These are phyloP conservation scores for Pogonocherus hispidulus DNA, from an alignment of 2,888 invertebrate genomes.

Conservation along the genomic window DNA sequence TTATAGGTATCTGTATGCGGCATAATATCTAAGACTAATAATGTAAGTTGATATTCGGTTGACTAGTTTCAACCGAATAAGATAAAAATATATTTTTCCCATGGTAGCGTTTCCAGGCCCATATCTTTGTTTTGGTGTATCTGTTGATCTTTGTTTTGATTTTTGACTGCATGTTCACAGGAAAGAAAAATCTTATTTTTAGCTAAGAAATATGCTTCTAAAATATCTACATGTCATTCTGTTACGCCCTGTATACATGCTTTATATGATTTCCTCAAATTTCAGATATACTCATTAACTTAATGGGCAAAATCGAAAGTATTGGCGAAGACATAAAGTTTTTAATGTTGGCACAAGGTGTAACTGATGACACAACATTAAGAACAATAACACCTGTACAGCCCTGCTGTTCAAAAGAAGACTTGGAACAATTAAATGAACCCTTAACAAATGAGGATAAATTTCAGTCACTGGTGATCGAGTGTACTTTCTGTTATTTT, in stretches of 20 bases:
- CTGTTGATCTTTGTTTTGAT: not conserved
- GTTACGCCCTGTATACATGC: not conserved
- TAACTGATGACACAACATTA: not conserved
- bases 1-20: not conserved
- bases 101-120: not conserved
- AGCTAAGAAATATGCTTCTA: not conserved
- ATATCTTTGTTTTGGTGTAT: not conserved
- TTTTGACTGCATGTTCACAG: not conserved
- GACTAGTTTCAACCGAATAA: not conserved
- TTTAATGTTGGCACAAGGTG: not conserved
- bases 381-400: not conserved
- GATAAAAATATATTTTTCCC: not conserved
- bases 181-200: not conserved
- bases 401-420: not conserved
- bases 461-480: not conserved
- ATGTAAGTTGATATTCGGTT: too few relatives aligned
- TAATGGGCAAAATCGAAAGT: not conserved
- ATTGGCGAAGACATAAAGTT: not conserved
- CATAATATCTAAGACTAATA: not conserved
- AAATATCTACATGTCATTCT: not conserved
- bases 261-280: not conserved
- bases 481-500: not conserved
- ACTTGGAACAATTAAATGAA: not conserved
- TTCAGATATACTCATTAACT: not conserved
- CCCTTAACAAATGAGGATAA: not conserved